These are phyloP conservation scores for Cololabis saira DNA, from an alignment of 2,113 vertebrate genomes.

Conservation along the genomic window DNA sequence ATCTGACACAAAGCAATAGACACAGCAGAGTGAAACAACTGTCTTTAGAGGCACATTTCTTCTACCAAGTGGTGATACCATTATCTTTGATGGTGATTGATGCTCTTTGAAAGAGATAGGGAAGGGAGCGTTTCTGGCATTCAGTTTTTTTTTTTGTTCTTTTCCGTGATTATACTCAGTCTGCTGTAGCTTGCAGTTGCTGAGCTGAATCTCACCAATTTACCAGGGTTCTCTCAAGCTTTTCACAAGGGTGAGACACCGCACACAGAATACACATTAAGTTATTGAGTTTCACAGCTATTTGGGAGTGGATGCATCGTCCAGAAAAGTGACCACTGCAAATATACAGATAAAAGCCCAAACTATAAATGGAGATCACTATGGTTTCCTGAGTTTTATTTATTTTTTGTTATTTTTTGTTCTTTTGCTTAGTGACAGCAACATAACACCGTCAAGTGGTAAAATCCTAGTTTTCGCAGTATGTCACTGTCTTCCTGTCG, in stretches of 20 bases:
- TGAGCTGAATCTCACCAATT: slow-evolving; percentile 18
- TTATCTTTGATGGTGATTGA: slow-evolving; percentile 61
- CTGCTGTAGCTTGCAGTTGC: slow-evolving; percentile 5
- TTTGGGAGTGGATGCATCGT: neutral
- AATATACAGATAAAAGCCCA: too few relatives aligned
- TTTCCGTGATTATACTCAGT: slow-evolving; percentile 20
- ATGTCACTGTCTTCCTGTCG: slow-evolving; percentile 7
- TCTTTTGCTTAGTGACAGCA: neutral
- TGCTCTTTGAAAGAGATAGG: slow-evolving; percentile 45
- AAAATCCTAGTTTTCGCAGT: neutral
- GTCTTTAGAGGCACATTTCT: slow-evolving; percentile 54
- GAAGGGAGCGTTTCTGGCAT: slow-evolving; percentile 28
- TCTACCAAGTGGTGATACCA: slow-evolving; percentile 34
- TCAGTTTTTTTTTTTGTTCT: slow-evolving; percentile 31
- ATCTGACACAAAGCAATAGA: slow-evolving; percentile 49
- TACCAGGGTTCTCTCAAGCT: neutral
- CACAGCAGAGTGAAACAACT: slow-evolving; percentile 38
- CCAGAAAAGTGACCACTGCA: too few relatives aligned
- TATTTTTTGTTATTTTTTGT: too few relatives aligned
- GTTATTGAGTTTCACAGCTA: neutral
- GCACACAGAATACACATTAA: neutral
- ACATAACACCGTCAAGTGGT: neutral
- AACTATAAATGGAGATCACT: too few relatives aligned
- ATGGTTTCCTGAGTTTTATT: too few relatives aligned
- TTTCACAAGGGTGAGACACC: neutral